Base-by-base conservation (phyloP, 2,113 vertebrate species). In the Myocastor coypus region DNA sequence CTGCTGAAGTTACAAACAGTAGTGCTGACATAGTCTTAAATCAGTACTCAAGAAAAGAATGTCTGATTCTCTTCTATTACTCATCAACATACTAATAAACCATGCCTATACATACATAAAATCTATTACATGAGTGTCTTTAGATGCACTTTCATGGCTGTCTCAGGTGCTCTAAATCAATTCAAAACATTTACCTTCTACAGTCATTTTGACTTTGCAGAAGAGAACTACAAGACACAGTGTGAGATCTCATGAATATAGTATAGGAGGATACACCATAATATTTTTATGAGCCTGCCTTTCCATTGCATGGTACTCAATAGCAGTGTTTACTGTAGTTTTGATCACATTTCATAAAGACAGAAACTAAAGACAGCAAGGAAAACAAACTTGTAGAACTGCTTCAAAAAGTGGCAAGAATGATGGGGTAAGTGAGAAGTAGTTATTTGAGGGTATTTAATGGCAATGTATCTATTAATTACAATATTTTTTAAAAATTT, bases 61-160 rank as follows among this genome's bases (percentile, higher is more conserved):
- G 14, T 57, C 40, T 86, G 81, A 83, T 69, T 77, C 55, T 87
- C 20, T 75, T 94, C 77, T 87, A 81, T 86, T 94, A 91, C 46
- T 93, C 26, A 86, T 55, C 80, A 93, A 63, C 82, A 95, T 40
- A 12, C 88, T 87, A 55, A 87, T 89, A 81, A 80, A 94, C n/a
- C n/a, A 34, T 78, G 57, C 50, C 40, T 28, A 13, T 10, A 30
- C 7, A 0, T 69, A 50, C 40, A n/a, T 59, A 90, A 82, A 84
- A 91, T 57, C 63, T 84, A 34, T 64, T 89, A 87, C 37, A 63
- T 92, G 28, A 78, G 13, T 50, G 14, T 42, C 28, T 78, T 78
- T 32, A 78, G 42, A 17, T 78, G 28, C 22, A 50, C 42, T 78
- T 77, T 50, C 42, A 50, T 50, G 75, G 75, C 75, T 32, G 46